These are phyloP conservation scores for Tachina grossa DNA, from an alignment of 2,888 invertebrate genomes.

Conservation along the genomic window DNA sequence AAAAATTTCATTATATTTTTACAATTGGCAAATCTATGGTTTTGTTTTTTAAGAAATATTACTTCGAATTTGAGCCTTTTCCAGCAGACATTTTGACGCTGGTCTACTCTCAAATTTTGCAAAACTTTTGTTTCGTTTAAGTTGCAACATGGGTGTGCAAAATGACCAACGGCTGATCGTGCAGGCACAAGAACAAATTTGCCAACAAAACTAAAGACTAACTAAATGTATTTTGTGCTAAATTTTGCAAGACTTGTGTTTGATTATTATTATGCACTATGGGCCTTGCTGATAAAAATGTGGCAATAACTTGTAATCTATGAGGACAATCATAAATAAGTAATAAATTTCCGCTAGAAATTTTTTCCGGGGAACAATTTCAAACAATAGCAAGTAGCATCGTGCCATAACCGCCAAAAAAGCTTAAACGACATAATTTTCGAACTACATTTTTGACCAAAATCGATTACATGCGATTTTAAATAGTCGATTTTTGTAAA, in stretches of 20 bases:
- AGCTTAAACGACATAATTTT: too few species aligned
- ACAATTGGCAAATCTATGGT: slow-evolving; percentile 21
- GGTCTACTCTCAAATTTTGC: slow-evolving; percentile 9
- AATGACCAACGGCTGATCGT: slow-evolving; percentile 67
- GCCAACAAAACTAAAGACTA: slow-evolving; percentile 32
- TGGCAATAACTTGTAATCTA: too few species aligned
- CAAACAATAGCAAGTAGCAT: too few species aligned
- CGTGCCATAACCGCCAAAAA: too few species aligned
- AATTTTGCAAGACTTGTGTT: slow-evolving; percentile 38
- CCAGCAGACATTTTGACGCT: slow-evolving; percentile 68
- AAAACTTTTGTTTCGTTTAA: slow-evolving; percentile 31
- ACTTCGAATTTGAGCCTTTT: slow-evolving; percentile 16
- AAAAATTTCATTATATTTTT: slow-evolving; percentile 2
- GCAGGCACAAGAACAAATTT: slow-evolving; percentile 57
- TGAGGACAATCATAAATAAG: too few species aligned
- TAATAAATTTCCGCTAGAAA: too few species aligned
- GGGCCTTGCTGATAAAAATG: background rate
- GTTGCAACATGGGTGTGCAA: slow-evolving; percentile 36
- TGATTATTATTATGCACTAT: slow-evolving; percentile 50
- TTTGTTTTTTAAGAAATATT: slow-evolving; percentile 19
- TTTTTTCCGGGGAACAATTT: too few species aligned
- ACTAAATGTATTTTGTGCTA: slow-evolving; percentile 6
- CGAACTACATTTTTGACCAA: too few species aligned
- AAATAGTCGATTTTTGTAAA: too few species aligned
- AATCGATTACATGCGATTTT: too few species aligned